phyloP scores from a whole-genome alignment of 2,888 invertebrate genomes.

The Nymphalis urticae region DNA sequence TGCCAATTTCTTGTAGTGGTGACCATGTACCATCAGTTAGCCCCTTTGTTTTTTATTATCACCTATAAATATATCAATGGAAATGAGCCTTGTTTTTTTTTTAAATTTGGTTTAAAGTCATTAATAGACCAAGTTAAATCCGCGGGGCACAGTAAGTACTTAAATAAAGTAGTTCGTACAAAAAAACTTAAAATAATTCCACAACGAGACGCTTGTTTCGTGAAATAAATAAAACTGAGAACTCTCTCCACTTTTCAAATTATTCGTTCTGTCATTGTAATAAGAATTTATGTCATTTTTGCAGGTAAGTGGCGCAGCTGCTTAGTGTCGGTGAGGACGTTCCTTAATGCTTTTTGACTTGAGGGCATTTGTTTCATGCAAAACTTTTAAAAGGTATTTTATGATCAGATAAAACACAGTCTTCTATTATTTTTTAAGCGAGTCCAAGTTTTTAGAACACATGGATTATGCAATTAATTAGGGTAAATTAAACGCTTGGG shows the following conservation, averaged over 20 bases:
- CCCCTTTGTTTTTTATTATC: no score
- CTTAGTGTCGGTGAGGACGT: conserved; percentile 11
- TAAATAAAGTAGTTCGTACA: not conserved
- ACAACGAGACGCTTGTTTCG: conserved; percentile 1
- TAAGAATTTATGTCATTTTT: conserved; percentile 30
- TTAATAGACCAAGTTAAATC: not conserved
- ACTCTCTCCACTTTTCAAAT: conserved; percentile 13
- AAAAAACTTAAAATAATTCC: not conserved
- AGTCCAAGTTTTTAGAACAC: no score
- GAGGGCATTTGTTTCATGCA: not conserved
- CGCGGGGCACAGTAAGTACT: not conserved
- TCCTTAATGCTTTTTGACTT: not conserved
- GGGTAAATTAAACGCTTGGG: no score
- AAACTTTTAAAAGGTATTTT: no score
- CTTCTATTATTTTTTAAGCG: not conserved
- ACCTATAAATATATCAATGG: no score
- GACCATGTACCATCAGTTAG: no score
- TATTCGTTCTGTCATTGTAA: conserved; percentile 15
- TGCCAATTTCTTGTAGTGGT: no score
- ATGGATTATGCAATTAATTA: no score
- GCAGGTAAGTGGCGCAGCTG: conserved; percentile 25
- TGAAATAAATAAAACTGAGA: conserved; percentile 8
- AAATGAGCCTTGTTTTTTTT: no score
- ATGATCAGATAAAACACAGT: not conserved
- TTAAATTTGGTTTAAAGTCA: no score